phyloP scores from a whole-genome alignment of 1,140 invertebrate genomes.

The Druon quercuslanigerum region DNA sequence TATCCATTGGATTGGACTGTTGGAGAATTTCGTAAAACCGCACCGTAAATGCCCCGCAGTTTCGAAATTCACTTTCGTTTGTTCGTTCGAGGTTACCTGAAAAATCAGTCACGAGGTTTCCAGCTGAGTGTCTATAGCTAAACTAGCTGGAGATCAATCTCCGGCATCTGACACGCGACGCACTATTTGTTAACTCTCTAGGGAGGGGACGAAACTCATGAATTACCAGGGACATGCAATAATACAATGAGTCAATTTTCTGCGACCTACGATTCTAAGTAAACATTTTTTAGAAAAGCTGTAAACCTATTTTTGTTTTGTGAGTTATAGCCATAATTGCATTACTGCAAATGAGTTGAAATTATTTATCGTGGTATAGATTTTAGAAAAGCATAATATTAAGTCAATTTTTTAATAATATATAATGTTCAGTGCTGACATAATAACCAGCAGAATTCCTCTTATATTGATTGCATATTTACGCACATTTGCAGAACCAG shows the following conservation, averaged over 20 bases:
- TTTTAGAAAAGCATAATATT: too few relatives aligned
- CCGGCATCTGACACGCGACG: conserved; percentile 11
- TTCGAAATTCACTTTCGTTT: conserved; percentile 35
- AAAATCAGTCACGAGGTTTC: conserved; percentile 3
- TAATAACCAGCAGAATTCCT: too few relatives aligned
- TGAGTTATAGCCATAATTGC: not conserved
- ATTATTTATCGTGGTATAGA: not conserved
- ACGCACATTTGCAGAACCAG: too few relatives aligned
- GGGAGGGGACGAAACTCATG: not conserved
- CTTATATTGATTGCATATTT: too few relatives aligned
- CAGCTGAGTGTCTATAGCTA: not conserved
- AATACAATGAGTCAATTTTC: conserved; percentile 2
- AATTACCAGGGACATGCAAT: not conserved
- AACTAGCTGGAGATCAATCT: conserved; percentile 21
- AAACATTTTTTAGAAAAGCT: conserved; percentile 18
- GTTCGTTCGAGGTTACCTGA: conserved; percentile 27
- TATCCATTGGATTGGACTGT: conserved; percentile 36
- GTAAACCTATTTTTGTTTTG: conserved; percentile 7
- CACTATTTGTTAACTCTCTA: conserved; percentile 1
- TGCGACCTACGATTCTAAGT: not conserved
- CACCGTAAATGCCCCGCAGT: conserved; percentile 48
- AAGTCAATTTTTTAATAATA: too few relatives aligned
- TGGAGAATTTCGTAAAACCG: conserved; percentile 64
- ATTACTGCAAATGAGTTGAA: conserved; percentile 11
- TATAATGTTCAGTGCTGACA: too few relatives aligned